Base-by-base conservation (phyloP, 2,797 vertebrate genomes). In the Todus mexicanus region DNA sequence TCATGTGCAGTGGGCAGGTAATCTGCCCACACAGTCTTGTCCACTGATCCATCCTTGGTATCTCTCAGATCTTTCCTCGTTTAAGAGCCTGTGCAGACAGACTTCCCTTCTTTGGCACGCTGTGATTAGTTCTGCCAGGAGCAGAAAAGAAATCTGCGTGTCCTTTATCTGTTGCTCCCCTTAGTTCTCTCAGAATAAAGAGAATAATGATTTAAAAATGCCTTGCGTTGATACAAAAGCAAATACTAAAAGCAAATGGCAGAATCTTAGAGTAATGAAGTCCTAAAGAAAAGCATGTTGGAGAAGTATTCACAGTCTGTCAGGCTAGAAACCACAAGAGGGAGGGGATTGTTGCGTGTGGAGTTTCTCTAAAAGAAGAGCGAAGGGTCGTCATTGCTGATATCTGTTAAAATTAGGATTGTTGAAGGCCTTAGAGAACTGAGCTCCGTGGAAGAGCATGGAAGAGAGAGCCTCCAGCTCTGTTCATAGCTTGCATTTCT, bases 41-140 rank as follows among this genome's bases (percentile, higher is more conserved):
- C 84, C 76, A 72, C 87, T 22, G 64, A 51, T 64, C 64, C 79
- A 22, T 76, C 82, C 69, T 92, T 75, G 59, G 43, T 85, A 76
- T 82, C 50, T 89, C 60, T 84, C 54, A 47, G 77, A 87, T 93
- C 75, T 91, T 83, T 47, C 71, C 56, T 89, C 3, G 0, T 82
- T 88, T 59, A 83, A 77, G 80, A 91, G 78, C 50, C 75, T 74
- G 65, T 96, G 86, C 89, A 94, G 94, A 89, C 80, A 91, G 86
- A 91, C 80, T 87, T 95, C 76, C 69, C 77, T 90, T 93, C 77
- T 90, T 86, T 92, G 85, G 87, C 91, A 84, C 59, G 83, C 74
- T 94, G 77, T 94, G 92, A 91, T 94, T 92, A 82, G 54, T 80
- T 82, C 83, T 90, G 72, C 45, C 42, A 85, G 82, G 42, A 87